Base-by-base conservation (phyloP, 2,888 invertebrate genomes). In the Pherbina coryleti region DNA sequence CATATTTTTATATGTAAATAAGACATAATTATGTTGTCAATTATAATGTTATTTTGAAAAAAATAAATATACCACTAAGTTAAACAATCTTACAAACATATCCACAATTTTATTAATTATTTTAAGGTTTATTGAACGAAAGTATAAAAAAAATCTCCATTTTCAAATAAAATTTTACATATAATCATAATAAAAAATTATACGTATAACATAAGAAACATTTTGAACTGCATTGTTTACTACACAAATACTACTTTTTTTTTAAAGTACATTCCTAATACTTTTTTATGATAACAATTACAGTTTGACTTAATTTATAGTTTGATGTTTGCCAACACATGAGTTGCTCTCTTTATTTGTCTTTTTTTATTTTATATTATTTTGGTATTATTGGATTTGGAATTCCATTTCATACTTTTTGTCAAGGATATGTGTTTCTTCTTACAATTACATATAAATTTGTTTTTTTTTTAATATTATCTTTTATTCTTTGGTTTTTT, bases 371-470 rank as follows among this genome's bases (percentile, higher is more conserved):
- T 11, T 17, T 19, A 17, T 55, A 31, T 31, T 25, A 28, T 34
- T 3, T 55, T 34, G 53, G 37, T 28, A 53, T n/a, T 72, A 19
- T 19, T 37, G 37, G 31, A 72, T 55, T 34, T 57, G 19, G 28
- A n/a, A 19, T 17, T 57, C 72, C 57, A 37, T 25, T 14, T 22
- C 9, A 25, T 28, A 25, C 57, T 8, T 14, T 72, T 57, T 28
- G 11, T 53, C 55, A 66, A 66, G 51, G 75, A 75, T 75, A 75
- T 75, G 75, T 75, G 64, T 74, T 66, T 72, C 34, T 75, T 75
- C 74, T 75, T 67, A 75, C 49, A 37, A 22, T 72, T 49, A 25
- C 69, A 49, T 69, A 69, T 19, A 17, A 62, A 19, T 31, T 49
- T 25, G 11, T 51, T 69, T 69, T 22, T 22, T 51, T 22, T 2